Evolutionary conservation across 2,888 invertebrate genomes (phyloP).

Genomic region (Prosopocoilus inquinatus): DNA sequence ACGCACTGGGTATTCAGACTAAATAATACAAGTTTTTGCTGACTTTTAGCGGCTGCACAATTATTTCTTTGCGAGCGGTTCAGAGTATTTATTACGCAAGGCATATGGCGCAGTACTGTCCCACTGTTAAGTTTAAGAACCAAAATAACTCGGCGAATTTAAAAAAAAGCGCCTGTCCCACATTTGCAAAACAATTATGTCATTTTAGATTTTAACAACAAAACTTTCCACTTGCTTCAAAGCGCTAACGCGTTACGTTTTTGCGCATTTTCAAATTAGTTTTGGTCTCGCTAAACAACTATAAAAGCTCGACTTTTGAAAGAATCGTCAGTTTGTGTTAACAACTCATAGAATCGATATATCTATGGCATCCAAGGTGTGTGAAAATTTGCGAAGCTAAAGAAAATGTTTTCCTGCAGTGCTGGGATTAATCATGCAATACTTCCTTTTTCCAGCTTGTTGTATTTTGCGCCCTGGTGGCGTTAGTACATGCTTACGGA

Average conservation of each 20-base stretch:
- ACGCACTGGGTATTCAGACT: too few species aligned
- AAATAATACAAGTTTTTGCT: too few species aligned
- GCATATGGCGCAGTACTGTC: too few species aligned
- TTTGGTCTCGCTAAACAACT: not conserved
- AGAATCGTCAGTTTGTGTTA: conserved; percentile 1
- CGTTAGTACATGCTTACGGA: not conserved
- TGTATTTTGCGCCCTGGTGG: not conserved
- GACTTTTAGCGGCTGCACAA: too few species aligned
- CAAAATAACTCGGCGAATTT: too few species aligned
- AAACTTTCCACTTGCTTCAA: not conserved
- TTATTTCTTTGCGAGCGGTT: too few species aligned
- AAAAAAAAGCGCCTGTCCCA: too few species aligned
- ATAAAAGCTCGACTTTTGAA: not conserved
- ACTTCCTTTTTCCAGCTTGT: not conserved
- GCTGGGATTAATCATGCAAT: not conserved
- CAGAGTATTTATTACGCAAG: too few species aligned
- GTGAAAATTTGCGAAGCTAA: not conserved
- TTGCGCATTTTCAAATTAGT: not conserved
- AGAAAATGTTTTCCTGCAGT: not conserved
- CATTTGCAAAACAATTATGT: not conserved
- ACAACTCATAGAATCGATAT: not conserved
- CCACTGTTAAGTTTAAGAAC: too few species aligned
- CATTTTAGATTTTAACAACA: not conserved
- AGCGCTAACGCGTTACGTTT: not conserved
- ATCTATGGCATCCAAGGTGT: not conserved